Percentiles rank a stretch among this genome's conserved stretches.
phyloP scores from a whole-genome alignment of 92 coral and sea anemone genomes.

The Parazoanthus atlanticus region DNA sequence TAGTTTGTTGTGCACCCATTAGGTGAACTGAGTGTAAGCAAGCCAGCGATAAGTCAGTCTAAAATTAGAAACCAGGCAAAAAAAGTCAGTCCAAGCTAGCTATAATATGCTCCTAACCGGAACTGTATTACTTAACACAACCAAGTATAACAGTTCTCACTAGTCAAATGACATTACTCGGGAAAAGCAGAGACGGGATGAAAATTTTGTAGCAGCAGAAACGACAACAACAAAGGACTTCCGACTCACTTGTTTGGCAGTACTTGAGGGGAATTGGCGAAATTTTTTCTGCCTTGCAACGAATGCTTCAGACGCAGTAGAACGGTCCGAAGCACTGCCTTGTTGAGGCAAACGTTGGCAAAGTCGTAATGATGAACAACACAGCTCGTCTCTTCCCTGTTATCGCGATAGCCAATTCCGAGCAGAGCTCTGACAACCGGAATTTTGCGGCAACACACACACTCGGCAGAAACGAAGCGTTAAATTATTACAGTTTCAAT shows the following conservation, averaged over 20 bases:
- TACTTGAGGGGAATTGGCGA: constrained; percentile 2
- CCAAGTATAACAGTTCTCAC: too few species aligned
- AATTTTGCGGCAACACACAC: too few species aligned
- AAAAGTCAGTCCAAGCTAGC: background rate
- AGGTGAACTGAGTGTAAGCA: constrained; percentile 42
- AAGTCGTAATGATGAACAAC: too few species aligned
- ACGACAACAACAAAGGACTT: background rate
- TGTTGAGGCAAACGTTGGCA: background rate
- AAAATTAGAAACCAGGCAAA: background rate
- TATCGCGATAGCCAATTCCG: too few species aligned
- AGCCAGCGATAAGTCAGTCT: constrained; percentile 43
- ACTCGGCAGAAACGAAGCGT: too few species aligned
- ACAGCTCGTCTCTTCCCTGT: too few species aligned
- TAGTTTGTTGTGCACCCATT: constrained; percentile 31
- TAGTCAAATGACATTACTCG: too few species aligned
- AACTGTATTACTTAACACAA: too few species aligned
- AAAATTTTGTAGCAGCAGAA: too few species aligned
- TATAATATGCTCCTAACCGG: background rate
- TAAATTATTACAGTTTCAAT: background rate
- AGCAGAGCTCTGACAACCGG: too few species aligned
- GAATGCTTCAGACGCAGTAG: constrained; percentile 17
- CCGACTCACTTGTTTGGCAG: constrained; percentile 32
- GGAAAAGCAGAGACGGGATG: too few species aligned
- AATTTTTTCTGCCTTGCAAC: constrained; percentile 28
- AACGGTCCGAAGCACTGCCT: constrained; percentile 34